Evolutionary conservation across 2,888 invertebrate species (phyloP).

Genomic region (Cheilosia grossa): DNA sequence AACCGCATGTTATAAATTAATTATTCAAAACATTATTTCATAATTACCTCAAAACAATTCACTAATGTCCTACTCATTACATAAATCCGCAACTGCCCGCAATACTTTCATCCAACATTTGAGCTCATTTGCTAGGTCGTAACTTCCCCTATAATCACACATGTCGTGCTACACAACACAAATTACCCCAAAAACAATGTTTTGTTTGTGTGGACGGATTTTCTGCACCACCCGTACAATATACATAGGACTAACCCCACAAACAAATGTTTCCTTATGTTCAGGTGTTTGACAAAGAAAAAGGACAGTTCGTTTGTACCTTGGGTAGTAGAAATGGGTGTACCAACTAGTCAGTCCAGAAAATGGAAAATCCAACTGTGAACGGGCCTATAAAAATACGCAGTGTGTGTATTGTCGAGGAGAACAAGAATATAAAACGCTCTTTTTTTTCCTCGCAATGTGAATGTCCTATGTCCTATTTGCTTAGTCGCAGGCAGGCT

Average conservation of each 20-base stretch:
- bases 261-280: constrained; percentile 31
- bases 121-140: constrained; percentile 17
- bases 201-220: not conserved
- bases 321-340: not conserved
- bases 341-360: constrained; percentile 12
- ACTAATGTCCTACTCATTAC: constrained; percentile 35
- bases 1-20: constrained; percentile 15
- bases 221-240: constrained; percentile 5
- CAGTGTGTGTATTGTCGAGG: not conserved
- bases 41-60: constrained; percentile 21
- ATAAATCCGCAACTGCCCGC: constrained; percentile 16
- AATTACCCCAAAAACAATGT: constrained; percentile 38
- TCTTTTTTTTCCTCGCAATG: not conserved
- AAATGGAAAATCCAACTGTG: constrained; percentile 37
- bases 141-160: constrained; percentile 1
- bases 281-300: constrained; percentile 3
- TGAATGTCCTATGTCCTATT: constrained; percentile 19
- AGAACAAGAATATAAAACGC: not conserved
- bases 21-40: constrained; percentile 31
- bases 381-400: constrained; percentile 15
- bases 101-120: constrained; percentile 15
- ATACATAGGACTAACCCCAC: not conserved
- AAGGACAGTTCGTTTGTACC: not conserved
- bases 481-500: constrained; percentile 17
- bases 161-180: constrained; percentile 33